Base-by-base conservation (phyloP, 2,113 vertebrate species). In the Bos javanicus region DNA sequence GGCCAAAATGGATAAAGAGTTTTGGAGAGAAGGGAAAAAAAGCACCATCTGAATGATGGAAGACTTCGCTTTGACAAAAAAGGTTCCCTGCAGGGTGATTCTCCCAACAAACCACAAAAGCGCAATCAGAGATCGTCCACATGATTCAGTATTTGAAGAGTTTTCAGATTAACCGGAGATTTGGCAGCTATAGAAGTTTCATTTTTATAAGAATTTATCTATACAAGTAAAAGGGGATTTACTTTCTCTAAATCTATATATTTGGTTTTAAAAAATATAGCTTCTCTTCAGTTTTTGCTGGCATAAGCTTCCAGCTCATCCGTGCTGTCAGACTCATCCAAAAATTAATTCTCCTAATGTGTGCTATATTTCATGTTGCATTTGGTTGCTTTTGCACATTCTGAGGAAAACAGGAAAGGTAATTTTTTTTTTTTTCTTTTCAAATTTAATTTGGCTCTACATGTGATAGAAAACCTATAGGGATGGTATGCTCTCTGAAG, bases 291-390 rank as follows among this genome's bases (percentile, higher is more conserved):
- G 95, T 91, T 98, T 97, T 97, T 95, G 56, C 93, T 98, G 92
- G 94, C 97, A 96, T 97, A 95, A 97, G 76, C 92, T 97, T 97
- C 88, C 93, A 93, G 98, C 71, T 97, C 90, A 93, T 98, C 95
- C 59, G 84, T 98, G 96, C 97, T 98, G 91, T 98, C 82, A 93
- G 78, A 93, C 10, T 90, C 36, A 89, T 52, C 74, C 16, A 97
- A 97, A 98, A 98, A 98, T 98, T 98, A 99, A 98, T 99, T 98
- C 95, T 98, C 95, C 91, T 98, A 97, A 94, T 2, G 0, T 64
- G 96, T 83, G 78, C 84, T 28, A 26, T 98, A 98, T 98, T 98
- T 98, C 98, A 97, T 28, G 50, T 98, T 97, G 83, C 97, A 98
- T 97, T 98, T 98, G 98, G 94, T 98, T 97, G 93, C 92, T 97